Evolutionary conservation across 2,888 invertebrate genomes (phyloP), one percentile per base, ranked within the genome.

Genomic region (Acleris literana): DNA sequence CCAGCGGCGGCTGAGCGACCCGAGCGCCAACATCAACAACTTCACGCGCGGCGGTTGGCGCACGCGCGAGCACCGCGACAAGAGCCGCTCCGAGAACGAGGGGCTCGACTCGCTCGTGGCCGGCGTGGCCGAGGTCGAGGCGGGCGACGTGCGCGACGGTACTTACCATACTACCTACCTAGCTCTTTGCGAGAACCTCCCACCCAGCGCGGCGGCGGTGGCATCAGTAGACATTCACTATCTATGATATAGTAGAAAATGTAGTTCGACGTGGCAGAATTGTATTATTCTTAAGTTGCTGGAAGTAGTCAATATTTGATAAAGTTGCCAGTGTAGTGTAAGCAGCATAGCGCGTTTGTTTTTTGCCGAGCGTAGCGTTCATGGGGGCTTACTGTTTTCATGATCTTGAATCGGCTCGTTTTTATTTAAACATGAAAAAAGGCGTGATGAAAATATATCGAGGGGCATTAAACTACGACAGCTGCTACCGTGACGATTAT

Each of bases 141-240:
- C 98, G 39, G 97, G 97, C 9, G 98, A 98, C 88, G 94, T 98
- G 71, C 94, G 97, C 86, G 97, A 98, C 89, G 98, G 97, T 98
- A 93, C 93, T 93, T 85, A 58, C 78, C 79, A n/a, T 6, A 13
- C 5, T n/a, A 2, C 5, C 44, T n/a, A n/a, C 44, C 44, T 11
- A 11, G 9, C 3, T 33, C 33, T 33, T 7, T 13, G 11, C 33
- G 29, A 29, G 29, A 29, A 29, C 1, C 29, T 9, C 29, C 7
- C 29, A 29, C 29, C 29, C 43, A 13, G 43, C 43, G 16, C 13
- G 16, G 4, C 43, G 43, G 43, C 43, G 43, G 43, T 16, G 43
- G 43, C 43, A 7, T 13, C 43, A 16, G 16, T 9, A 43, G 16
- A 44, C 16, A 13, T 44, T 44, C 44, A 16, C 5, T 44, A 6